These are phyloP conservation scores for Cephalotes varians DNA, from an alignment of 2,888 invertebrate species.

Conservation along the genomic window DNA sequence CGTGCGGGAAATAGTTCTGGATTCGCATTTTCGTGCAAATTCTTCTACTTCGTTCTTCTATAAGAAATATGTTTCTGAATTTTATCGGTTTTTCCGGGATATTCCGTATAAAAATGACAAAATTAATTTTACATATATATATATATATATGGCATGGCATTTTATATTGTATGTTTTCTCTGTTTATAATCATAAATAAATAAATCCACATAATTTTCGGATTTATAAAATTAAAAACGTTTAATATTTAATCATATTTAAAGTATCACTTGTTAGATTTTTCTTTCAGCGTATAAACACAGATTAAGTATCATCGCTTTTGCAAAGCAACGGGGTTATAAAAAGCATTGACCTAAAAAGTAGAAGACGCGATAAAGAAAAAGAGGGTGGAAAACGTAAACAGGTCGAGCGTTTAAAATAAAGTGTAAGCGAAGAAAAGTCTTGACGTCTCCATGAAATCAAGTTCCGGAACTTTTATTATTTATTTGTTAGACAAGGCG, in stretches of 20 bases:
- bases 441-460: slow-evolving; percentile 46
- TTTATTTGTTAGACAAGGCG: slow-evolving; percentile 42
- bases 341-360: slow-evolving; percentile 53
- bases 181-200: neutral
- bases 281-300: slow-evolving; percentile 31
- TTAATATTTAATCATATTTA: slow-evolving; percentile 20
- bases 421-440: slow-evolving; percentile 50
- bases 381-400: slow-evolving; percentile 54
- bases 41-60: neutral
- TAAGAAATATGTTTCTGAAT: neutral
- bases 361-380: slow-evolving; percentile 49
- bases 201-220: neutral
- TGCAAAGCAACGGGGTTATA: slow-evolving; percentile 41
- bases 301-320: slow-evolving; percentile 49
- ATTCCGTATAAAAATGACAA: neutral
- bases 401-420: slow-evolving; percentile 55
- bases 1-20: neutral
- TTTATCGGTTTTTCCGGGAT: neutral
- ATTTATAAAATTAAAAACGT: slow-evolving; percentile 6
- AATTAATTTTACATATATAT: neutral
- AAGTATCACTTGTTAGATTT: slow-evolving; percentile 18
- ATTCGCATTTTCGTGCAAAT: neutral
- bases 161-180: neutral
- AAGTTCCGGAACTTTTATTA: slow-evolving; percentile 48
- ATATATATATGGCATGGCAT: neutral